Conservation (phyloP, 2,797 vertebrate genomes). For the Pipistrellus kuhlii region DNA sequence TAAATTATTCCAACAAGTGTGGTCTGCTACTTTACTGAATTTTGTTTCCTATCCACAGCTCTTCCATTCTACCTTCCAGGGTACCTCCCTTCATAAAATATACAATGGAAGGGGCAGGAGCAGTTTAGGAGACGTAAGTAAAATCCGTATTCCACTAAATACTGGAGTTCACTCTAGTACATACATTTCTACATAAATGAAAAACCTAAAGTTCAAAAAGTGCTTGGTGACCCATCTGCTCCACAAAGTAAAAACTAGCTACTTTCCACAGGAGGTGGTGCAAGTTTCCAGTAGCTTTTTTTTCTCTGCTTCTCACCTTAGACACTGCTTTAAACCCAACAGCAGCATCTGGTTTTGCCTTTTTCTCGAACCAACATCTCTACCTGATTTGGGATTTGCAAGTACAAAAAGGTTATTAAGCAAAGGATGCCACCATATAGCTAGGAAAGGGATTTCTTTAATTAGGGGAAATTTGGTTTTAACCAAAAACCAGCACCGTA, state of each 20-base stretch:
- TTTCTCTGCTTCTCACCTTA: neutral
- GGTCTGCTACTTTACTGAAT: neutral
- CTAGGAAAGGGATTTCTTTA: neutral
- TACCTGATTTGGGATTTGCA: neutral
- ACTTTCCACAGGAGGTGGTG: neutral
- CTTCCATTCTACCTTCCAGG: neutral
- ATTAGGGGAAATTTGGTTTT: neutral
- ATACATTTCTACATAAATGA: neutral
- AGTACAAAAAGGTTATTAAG: neutral
- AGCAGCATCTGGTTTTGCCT: neutral
- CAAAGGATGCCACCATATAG: neutral
- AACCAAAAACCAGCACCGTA: neutral
- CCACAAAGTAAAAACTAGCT: neutral
- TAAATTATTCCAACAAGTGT: neutral
- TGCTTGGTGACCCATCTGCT: neutral
- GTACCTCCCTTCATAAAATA: neutral
- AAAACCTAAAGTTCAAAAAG: conserved; percentile 30
- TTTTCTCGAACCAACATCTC: neutral
- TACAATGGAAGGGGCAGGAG: neutral
- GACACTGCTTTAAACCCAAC: neutral
- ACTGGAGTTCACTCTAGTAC: neutral
- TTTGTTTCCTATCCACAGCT: neutral
- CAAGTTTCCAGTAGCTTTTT: neutral
- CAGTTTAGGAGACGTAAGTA: neutral
- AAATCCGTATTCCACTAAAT: neutral